A percentile compares a stretch with the other conserved stretches of the same genome.
phyloP scores from a whole-genome alignment of 37 sponge, comb jelly and placozoan species.

The Lycopodina hypogea region DNA sequence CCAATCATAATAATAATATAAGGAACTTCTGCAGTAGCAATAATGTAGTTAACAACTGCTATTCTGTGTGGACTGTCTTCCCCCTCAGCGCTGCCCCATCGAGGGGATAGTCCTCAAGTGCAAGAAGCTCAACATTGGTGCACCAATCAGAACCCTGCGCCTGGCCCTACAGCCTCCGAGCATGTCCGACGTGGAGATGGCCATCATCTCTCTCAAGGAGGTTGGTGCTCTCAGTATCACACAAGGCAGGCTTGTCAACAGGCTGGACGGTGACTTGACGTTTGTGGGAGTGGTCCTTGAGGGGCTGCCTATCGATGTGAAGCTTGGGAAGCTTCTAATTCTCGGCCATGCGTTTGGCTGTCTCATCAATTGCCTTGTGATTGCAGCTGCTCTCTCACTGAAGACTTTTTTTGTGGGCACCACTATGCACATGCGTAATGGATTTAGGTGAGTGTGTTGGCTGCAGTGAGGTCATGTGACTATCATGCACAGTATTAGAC shows the following conservation, averaged over 20 bases:
- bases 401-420: slow-evolving; percentile 61
- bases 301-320: slow-evolving; percentile 78
- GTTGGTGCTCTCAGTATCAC: slow-evolving; percentile 72
- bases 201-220: slow-evolving; percentile 88
- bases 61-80: too few species aligned
- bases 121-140: slow-evolving; percentile 89
- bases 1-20: too few species aligned
- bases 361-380: slow-evolving; percentile 70
- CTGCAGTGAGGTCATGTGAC: too few species aligned
- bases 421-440: slow-evolving; percentile 22
- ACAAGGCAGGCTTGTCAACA: slow-evolving; percentile 44
- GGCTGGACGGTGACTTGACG: slow-evolving; percentile 88
- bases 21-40: too few species aligned
- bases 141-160: slow-evolving; percentile 71
- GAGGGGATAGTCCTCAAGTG: slow-evolving; percentile 74
- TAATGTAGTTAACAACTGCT: too few species aligned
- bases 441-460: slow-evolving; percentile 41
- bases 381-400: slow-evolving; percentile 72
- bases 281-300: slow-evolving; percentile 82
- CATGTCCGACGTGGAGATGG: slow-evolving; percentile 68
- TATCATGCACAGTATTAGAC: too few species aligned
- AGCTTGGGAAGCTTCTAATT: slow-evolving; percentile 72
- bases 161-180: slow-evolving; percentile 86
- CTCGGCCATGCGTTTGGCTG: slow-evolving; percentile 94
- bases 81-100: slow-evolving; percentile 73